These are phyloP conservation scores for Heterodera carotae DNA, from an alignment of 1,140 invertebrate species.

Conservation along the genomic window DNA sequence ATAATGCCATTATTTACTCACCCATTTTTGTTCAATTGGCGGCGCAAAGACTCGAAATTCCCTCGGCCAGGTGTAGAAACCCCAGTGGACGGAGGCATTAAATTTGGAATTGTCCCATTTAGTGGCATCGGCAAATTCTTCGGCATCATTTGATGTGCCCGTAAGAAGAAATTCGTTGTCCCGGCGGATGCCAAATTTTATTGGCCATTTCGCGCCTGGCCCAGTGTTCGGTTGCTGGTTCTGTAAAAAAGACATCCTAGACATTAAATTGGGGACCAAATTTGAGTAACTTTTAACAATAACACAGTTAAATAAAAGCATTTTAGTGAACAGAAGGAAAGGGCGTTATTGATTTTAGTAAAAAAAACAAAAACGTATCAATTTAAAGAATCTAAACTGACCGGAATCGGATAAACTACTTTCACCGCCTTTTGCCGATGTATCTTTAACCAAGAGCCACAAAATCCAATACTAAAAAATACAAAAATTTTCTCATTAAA, in stretches of 20 bases:
- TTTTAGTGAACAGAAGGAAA: too few species aligned
- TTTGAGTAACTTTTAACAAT: too few species aligned
- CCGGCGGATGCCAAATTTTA: constrained; percentile 68
- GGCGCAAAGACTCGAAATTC: constrained; percentile 73
- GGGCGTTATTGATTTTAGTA: too few species aligned
- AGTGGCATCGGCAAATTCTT: constrained; percentile 70
- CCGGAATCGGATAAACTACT: constrained; percentile 57
- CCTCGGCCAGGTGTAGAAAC: constrained; percentile 82
- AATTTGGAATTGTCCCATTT: constrained; percentile 77
- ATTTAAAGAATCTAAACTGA: not conserved
- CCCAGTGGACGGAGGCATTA: constrained; percentile 75
- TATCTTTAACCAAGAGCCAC: constrained; percentile 76
- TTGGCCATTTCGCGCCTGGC: constrained; percentile 49
- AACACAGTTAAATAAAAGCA: too few species aligned
- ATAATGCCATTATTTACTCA: not conserved
- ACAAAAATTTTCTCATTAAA: not conserved
- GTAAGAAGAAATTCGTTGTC: constrained; percentile 80
- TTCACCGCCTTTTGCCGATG: constrained; percentile 76
- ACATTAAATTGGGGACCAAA: too few species aligned
- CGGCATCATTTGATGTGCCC: constrained; percentile 65
- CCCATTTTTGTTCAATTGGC: constrained; percentile 70
- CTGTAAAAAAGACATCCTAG: not conserved
- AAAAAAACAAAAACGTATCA: too few species aligned
- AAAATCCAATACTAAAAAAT: constrained; percentile 68
- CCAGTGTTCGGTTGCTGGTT: constrained; percentile 19